Base-by-base conservation (phyloP, 2,888 invertebrate genomes). In the Pecten maximus region DNA sequence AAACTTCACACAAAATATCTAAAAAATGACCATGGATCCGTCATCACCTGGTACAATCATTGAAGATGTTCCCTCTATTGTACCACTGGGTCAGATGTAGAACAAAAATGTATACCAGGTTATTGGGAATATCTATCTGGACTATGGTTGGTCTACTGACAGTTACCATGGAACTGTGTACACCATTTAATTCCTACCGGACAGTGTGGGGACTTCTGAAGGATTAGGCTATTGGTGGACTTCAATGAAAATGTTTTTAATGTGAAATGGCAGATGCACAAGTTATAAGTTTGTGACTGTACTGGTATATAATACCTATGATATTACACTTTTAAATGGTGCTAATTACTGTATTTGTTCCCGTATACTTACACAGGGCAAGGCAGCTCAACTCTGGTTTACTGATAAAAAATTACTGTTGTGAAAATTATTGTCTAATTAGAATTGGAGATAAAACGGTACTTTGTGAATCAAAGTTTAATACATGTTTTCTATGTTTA, bases 251-350 rank as follows among this genome's bases (percentile, higher is more conserved):
- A 19, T 74, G 35, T 35, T 35, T 74, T 16, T 0, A 35, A 12
- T 8, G 10, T n/a, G 60, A 28, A 28, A 74, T 74, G 28, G 12
- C 28, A n/a, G 60, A 28, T n/a, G 6, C n/a, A n/a, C n/a, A 6
- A n/a, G 60, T 60, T 60, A 6, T 0, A 23, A 60, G 23, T 60
- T 23, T 23, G 23, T 74, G 35, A 35, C 35, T 28, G 74, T 74
- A 35, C 28, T 74, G 74, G 35, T 74, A 35, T 35, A 74, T 35
- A 10, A 74, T 35, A 74, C 74, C 74, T 28, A 74, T 74, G 74
- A 74, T 74, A 74, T 74, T 35, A 74, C 74, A 74, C 35, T 35
- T 35, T 74, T 12, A 35, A 74, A 74, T 74, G 74, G 74, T 74
- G 74, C 74, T 74, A 74, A 74, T 12, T 74, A 35, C 35, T 74